These are phyloP conservation scores for Netelia virgata DNA, from an alignment of 2,888 invertebrate species.

Conservation along the genomic window DNA sequence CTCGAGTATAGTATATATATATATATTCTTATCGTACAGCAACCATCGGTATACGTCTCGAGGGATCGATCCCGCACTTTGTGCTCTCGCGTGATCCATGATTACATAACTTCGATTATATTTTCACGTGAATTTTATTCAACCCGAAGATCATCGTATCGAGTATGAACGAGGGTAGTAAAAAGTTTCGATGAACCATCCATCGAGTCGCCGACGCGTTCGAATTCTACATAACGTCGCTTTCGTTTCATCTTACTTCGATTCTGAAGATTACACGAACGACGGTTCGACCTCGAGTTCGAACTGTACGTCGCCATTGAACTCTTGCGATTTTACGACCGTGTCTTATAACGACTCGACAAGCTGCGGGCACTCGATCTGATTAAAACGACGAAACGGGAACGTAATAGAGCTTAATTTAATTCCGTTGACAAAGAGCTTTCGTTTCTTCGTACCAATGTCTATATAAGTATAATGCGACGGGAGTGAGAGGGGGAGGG, in stretches of 20 bases:
- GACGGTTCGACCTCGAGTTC: too few relatives aligned
- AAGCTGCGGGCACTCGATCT: constrained; percentile 20
- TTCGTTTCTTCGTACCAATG: constrained; percentile 7
- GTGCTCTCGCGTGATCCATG: neutral
- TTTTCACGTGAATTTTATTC: neutral
- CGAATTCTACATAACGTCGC: too few relatives aligned
- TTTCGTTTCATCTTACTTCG: too few relatives aligned
- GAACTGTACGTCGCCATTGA: neutral
- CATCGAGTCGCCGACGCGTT: neutral
- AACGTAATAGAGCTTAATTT: constrained; percentile 44
- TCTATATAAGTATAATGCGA: constrained; percentile 26
- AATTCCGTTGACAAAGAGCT: constrained; percentile 44
- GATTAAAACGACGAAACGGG: constrained; percentile 13
- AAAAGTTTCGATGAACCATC: neutral
- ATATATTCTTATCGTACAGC: neutral
- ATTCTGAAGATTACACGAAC: too few relatives aligned
- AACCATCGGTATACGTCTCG: neutral
- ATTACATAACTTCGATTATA: neutral
- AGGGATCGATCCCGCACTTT: neutral
- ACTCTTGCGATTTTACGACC: constrained; percentile 21
- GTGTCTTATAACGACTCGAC: constrained; percentile 28
- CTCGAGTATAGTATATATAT: neutral
- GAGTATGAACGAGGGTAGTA: too few relatives aligned
- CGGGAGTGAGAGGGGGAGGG: constrained; percentile 22
- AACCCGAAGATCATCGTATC: neutral